Base-by-base conservation (phyloP, 2,888 invertebrate species). In the Conus canariensis region DNA sequence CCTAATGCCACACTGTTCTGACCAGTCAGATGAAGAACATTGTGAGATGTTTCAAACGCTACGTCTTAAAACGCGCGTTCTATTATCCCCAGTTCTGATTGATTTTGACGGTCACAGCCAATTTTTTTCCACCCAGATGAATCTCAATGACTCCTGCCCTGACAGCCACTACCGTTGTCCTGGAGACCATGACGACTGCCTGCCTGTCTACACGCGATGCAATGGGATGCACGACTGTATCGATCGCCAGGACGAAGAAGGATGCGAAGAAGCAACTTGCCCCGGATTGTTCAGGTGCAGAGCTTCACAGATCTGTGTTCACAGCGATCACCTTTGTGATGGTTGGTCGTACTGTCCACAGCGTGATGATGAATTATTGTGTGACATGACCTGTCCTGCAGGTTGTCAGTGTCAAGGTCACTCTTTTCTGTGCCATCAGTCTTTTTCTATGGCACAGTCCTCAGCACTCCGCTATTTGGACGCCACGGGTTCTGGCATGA, bases 101-200 rank as follows among this genome's bases (percentile, higher is more conserved):
- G 25, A 58, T 12, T 83, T 83, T 58, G 82, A 83, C 19, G 58
- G 58, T 6, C n/a, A 10, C 82, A 58, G 7, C 0, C 8, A 19
- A 1, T 83, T 83, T 19, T 9, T 22, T 19, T 83, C 22, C 19
- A 83, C 82, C 22, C 58, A 4, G 6, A 83, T 83, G 82, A 56
- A 56, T 6, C 10, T 7, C 5, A 83, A 5, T 22, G 82, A 83
- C 12, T 58, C 82, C 56, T 83, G 82, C 25, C 82, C 82, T 83
- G 82, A 83, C 82, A 58, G 56, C 58, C 82, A 83, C 82, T 83
- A 83, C 58, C 82, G 82, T 58, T 83, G 82, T 83, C 82, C 82
- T 22, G 82, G 82, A 14, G 58, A 83, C 22, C 19, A 12, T 0
- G 25, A 83, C 19, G 58, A 83, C 58, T 83, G 82, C 22, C 82